Evolutionary conservation across 2,888 invertebrate genomes (phyloP), one percentile per base, ranked within the genome.

Genomic region (Maniola hyperantus): DNA sequence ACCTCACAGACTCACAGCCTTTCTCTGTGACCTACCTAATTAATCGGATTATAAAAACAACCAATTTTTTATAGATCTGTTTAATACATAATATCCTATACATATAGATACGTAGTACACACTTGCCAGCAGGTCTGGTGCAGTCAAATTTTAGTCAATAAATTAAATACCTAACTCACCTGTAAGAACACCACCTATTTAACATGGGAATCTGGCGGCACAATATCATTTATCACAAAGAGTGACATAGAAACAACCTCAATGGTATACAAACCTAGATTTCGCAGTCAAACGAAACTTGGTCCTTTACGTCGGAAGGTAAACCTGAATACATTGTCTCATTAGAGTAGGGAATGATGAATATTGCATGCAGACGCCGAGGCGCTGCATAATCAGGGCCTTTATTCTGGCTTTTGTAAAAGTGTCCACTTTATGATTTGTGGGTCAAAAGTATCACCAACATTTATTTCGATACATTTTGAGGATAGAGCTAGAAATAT

Each of bases 271-370:
- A 63, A 65, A 63, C 62, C 69, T 44, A 51, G 66, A 65, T 69
- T 70, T 65, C 51, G 26, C 55, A 62, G 62, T 69, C 65, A 65
- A 71, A 70, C 46, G 53, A 68, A 70, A 65, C 66, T 68, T 67
- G 65, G 70, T 71, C 71, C 65, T 69, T 69, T 67, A 50, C 66
- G 62, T 63, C 50, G 68, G 60, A 70, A 70, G 59, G 78, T 79
- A 83, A 80, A 82, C 83, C 73, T 69, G 77, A 79, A 80, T 81
- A 79, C 77, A 78, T 79, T 78, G 76, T 76, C 77, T 86, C 83
- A 87, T 88, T 88, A 86, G 80, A 80, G 73, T 73, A 74, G 76
- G 61, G 76, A 69, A 71, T 78, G 78, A 83, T 86, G 82, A 84
- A 87, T 84, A 83, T 79, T 81, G 79, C 79, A 85, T 84, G 84